Evolutionary conservation across 2,888 invertebrate species (phyloP).

Genomic region (Synergus umbraculus): DNA sequence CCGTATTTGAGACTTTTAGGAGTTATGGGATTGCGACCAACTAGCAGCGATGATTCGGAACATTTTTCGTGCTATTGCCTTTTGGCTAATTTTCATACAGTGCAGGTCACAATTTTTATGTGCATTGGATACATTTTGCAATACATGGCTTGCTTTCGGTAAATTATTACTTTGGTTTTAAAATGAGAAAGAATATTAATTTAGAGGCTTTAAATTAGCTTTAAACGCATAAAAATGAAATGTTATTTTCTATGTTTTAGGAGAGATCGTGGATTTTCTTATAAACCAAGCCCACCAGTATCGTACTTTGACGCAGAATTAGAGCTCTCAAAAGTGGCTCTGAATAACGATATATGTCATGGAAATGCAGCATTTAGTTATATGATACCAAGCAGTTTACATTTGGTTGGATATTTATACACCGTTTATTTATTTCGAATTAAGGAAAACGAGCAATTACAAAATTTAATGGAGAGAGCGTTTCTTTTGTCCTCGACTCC

Average conservation of each 20-base stretch:
- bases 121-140: slow-evolving; percentile 86
- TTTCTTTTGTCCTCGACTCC: slow-evolving; percentile 86
- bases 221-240: slow-evolving; percentile 25
- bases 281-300: slow-evolving; percentile 75
- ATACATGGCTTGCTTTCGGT: slow-evolving; percentile 89
- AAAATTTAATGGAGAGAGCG: slow-evolving; percentile 90
- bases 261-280: slow-evolving; percentile 86
- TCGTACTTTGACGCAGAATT: slow-evolving; percentile 50
- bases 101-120: slow-evolving; percentile 84
- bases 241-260: slow-evolving; percentile 72
- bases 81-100: slow-evolving; percentile 84
- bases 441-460: slow-evolving; percentile 89
- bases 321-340: neutral
- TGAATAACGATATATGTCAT: slow-evolving; percentile 82
- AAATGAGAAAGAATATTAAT: neutral
- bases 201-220: neutral
- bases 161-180: slow-evolving; percentile 43
- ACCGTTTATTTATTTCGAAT: slow-evolving; percentile 86
- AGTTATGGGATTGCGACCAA: slow-evolving; percentile 87
- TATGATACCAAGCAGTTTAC: slow-evolving; percentile 85
- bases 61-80: slow-evolving; percentile 81
- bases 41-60: slow-evolving; percentile 82
- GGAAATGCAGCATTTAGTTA: slow-evolving; percentile 86
- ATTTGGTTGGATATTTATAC: slow-evolving; percentile 86
- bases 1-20: slow-evolving; percentile 88